A percentile compares a stretch with the other conserved stretches of the same genome.
Evolutionary conservation across 2,797 vertebrate species (phyloP).

Genomic region (Xiphorhynchus erythropygius): DNA sequence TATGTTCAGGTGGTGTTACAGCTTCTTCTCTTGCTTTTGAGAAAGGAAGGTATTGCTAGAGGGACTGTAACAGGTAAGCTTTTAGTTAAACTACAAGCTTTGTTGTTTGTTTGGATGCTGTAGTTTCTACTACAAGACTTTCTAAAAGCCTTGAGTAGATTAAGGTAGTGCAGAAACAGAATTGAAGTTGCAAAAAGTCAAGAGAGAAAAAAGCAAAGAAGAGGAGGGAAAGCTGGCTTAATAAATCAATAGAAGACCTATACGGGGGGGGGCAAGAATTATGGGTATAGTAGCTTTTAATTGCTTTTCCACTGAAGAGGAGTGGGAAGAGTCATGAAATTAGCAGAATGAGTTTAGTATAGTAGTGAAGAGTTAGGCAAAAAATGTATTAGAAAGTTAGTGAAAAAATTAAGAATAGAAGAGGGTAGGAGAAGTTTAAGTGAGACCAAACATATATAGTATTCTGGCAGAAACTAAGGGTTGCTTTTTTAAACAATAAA

Average conservation of each 20-base stretch:
- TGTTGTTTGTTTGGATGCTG: not conserved
- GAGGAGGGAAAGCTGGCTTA: not conserved
- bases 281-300: not conserved
- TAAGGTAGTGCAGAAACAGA: not conserved
- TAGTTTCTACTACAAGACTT: not conserved
- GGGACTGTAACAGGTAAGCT: not conserved
- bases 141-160: not conserved
- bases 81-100: not conserved
- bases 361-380: not conserved
- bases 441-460: not conserved
- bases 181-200: not conserved
- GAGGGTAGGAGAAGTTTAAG: not conserved
- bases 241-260: not conserved
- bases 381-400: not conserved
- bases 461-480: not conserved
- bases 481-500: rapidly evolving
- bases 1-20: not conserved
- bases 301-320: not conserved
- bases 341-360: not conserved
- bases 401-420: not conserved
- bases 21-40: not conserved
- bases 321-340: not conserved
- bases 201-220: not conserved
- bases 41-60: not conserved
- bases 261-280: not conserved